A percentile compares a stretch with the other conserved stretches of the same genome.
These are phyloP conservation scores for Callaeas wilsoni DNA, from an alignment of 2,113 vertebrate genomes.

Conservation along the genomic window DNA sequence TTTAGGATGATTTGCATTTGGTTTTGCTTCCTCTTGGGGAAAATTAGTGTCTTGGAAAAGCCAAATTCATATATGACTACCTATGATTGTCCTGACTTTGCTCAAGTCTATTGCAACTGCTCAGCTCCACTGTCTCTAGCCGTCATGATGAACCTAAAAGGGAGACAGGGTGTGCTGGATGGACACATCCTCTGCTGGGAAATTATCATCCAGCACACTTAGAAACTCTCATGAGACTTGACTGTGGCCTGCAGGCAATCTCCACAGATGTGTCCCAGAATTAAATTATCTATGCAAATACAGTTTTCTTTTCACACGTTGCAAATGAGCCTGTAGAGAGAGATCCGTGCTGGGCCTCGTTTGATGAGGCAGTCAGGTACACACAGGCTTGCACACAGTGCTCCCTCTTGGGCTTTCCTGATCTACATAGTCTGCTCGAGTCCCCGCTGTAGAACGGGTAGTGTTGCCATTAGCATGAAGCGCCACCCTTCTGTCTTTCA, in stretches of 20 bases:
- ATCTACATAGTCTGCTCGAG: background rate
- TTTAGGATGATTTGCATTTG: background rate
- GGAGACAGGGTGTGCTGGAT: background rate
- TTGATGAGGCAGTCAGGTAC: background rate
- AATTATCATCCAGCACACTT: background rate
- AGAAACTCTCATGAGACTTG: background rate
- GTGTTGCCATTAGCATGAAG: background rate
- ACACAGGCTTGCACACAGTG: background rate
- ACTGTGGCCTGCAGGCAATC: slow-evolving; percentile 14
- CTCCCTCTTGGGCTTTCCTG: background rate
- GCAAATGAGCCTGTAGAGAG: slow-evolving; percentile 11
- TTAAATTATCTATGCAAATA: slow-evolving; percentile 34
- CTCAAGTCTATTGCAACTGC: background rate
- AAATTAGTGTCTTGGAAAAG: background rate
- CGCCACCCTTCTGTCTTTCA: background rate
- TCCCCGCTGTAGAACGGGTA: background rate
- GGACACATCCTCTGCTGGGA: background rate
- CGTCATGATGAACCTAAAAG: background rate
- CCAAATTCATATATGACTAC: background rate
- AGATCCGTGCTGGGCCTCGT: background rate
- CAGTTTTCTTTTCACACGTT: background rate
- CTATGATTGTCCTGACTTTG: background rate
- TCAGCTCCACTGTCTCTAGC: background rate
- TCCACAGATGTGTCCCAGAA: slow-evolving; percentile 21
- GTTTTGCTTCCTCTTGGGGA: background rate